Evolutionary conservation across 2,113 vertebrate genomes (phyloP).

Genomic region (Atrichornis clamosus): DNA sequence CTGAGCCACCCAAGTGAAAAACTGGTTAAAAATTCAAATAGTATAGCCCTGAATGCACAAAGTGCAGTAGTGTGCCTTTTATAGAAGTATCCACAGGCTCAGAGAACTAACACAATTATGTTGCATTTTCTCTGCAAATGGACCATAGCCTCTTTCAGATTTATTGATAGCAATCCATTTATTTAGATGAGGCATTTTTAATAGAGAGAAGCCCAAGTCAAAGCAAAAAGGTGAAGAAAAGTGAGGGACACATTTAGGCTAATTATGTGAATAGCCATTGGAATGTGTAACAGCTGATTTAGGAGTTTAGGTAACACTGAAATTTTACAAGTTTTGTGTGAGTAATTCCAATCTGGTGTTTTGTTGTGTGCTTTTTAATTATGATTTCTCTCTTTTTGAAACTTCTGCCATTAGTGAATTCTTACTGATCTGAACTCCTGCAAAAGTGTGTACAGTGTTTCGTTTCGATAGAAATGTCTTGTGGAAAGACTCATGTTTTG

Average conservation of each 20-base stretch:
- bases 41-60: neutral
- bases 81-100: neutral
- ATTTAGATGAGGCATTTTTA: neutral
- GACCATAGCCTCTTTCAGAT: neutral
- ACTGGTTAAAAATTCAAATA: neutral
- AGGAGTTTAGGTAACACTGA: neutral
- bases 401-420: neutral
- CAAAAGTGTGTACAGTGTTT: neutral
- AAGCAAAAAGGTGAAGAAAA: neutral
- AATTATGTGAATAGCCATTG: neutral
- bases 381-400: neutral
- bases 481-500: neutral
- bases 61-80: neutral
- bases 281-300: neutral
- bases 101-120: accelerated
- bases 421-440: neutral
- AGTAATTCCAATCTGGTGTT: neutral
- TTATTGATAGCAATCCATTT: neutral
- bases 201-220: neutral
- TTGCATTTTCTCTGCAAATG: neutral
- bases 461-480: neutral
- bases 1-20: neutral
- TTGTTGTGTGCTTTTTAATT: neutral
- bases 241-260: neutral
- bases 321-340: neutral